These are phyloP conservation scores for Anoura caudifer DNA, from an alignment of 2,113 vertebrate species.

Conservation along the genomic window DNA sequence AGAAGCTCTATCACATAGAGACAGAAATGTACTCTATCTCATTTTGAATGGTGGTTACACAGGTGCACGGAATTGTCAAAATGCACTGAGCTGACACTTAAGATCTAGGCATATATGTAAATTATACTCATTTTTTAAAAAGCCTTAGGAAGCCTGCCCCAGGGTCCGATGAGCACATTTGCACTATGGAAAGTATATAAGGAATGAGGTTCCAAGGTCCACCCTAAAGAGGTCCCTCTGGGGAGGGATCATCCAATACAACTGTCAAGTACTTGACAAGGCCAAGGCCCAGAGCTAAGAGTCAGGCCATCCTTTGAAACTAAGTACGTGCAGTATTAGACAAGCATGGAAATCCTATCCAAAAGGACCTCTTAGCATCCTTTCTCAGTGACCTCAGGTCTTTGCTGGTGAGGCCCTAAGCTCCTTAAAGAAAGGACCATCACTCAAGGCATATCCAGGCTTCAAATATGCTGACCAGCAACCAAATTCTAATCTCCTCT, in stretches of 20 bases:
- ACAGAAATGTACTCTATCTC: background rate
- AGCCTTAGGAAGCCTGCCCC: background rate
- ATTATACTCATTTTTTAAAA: background rate
- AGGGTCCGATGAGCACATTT: background rate
- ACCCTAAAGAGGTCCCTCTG: background rate
- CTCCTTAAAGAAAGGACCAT: background rate
- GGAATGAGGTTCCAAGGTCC: background rate
- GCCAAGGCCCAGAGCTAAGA: background rate
- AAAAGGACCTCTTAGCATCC: background rate
- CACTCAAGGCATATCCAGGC: background rate
- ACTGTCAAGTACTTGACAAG: background rate
- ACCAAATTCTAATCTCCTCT: background rate
- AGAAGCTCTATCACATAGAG: background rate
- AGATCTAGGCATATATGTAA: background rate
- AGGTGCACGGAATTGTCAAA: background rate
- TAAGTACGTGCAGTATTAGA: background rate
- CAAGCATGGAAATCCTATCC: background rate
- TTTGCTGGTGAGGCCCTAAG: background rate
- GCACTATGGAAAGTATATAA: rapidly evolving
- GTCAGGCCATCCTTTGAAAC: background rate
- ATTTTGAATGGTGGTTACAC: background rate
- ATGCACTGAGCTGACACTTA: background rate
- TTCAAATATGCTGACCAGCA: background rate
- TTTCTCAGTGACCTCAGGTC: background rate
- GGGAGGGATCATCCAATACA: background rate